phyloP scores from a whole-genome alignment of 2,797 vertebrate species.

The Serranus cabrilla region DNA sequence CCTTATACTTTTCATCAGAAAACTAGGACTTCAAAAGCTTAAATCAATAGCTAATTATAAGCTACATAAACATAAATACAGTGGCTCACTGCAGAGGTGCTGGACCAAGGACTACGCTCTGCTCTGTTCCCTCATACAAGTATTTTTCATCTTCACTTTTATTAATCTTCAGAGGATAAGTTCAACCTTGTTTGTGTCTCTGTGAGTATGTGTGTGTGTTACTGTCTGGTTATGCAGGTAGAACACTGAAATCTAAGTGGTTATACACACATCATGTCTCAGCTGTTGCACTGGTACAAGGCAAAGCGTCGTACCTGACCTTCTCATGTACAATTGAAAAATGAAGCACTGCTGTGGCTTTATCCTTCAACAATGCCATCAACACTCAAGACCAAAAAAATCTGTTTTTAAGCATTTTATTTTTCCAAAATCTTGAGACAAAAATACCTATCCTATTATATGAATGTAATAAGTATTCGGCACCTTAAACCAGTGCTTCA shows the following conservation, averaged over 20 bases:
- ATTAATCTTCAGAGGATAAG: conserved; percentile 29
- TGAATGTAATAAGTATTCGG: conserved; percentile 10
- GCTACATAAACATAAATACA: conserved; percentile 78
- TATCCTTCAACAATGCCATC: not conserved
- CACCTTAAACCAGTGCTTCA: conserved; percentile 5
- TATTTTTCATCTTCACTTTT: conserved; percentile 30
- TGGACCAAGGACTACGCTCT: conserved; percentile 9
- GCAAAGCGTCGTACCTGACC: conserved; percentile 37
- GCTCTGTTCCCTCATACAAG: not conserved
- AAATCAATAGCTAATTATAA: conserved; percentile 83
- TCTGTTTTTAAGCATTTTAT: not conserved
- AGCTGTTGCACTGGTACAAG: conserved; percentile 20
- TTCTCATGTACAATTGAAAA: conserved; percentile 37
- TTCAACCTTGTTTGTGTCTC: conserved; percentile 18
- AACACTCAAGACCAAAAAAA: not conserved
- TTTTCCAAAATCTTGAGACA: not conserved
- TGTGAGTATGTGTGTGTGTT: not conserved
- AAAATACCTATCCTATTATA: not conserved
- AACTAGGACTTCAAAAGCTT: conserved; percentile 63
- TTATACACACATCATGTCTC: conserved; percentile 28
- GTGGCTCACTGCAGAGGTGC: conserved; percentile 34
- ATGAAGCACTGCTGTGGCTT: conserved; percentile 4
- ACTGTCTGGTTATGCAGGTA: conserved; percentile 21
- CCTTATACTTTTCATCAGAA: conserved; percentile 60
- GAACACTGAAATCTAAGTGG: conserved; percentile 29